These are phyloP conservation scores for Drosophila miranda DNA, from an alignment of 1,140 invertebrate genomes.

Conservation along the genomic window DNA sequence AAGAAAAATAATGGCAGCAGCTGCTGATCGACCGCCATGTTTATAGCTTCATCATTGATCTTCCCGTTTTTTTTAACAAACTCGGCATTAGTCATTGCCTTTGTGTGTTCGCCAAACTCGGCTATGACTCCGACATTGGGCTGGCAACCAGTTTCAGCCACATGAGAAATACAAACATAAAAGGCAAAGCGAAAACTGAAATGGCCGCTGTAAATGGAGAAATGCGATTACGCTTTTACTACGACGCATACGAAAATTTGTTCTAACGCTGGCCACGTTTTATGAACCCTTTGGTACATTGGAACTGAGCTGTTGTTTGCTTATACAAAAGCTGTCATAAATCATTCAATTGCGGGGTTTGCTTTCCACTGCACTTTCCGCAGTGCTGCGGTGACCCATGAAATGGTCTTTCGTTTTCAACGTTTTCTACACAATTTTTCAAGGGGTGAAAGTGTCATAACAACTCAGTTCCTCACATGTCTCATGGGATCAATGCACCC, in stretches of 20 bases:
- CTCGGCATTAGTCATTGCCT: conserved; percentile 52
- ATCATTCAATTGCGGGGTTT: too few species aligned
- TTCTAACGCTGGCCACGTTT: neutral
- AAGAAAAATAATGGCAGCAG: conserved; percentile 48
- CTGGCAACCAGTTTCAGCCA: conserved; percentile 38
- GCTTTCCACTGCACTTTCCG: too few species aligned
- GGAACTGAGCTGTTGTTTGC: too few species aligned
- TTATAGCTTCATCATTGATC: conserved; percentile 41
- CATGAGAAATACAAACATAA: conserved; percentile 26
- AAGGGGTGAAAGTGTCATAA: too few species aligned
- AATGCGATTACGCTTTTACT: conserved; percentile 20
- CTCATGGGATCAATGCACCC: too few species aligned
- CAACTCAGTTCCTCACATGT: too few species aligned
- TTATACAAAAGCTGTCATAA: too few species aligned
- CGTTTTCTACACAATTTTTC: too few species aligned
- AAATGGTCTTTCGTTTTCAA: too few species aligned
- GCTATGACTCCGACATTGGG: conserved; percentile 7
- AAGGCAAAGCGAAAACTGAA: conserved; percentile 21
- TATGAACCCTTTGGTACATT: conserved; percentile 10
- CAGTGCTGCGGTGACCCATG: too few species aligned
- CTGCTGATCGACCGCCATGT: conserved; percentile 38
- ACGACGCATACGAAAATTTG: conserved; percentile 10
- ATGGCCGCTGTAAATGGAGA: conserved; percentile 29
- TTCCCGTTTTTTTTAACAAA: conserved; percentile 15
- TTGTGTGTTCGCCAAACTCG: conserved; percentile 47